Conservation (phyloP, 2,888 invertebrate species). For the Rhodophaea formosa region DNA sequence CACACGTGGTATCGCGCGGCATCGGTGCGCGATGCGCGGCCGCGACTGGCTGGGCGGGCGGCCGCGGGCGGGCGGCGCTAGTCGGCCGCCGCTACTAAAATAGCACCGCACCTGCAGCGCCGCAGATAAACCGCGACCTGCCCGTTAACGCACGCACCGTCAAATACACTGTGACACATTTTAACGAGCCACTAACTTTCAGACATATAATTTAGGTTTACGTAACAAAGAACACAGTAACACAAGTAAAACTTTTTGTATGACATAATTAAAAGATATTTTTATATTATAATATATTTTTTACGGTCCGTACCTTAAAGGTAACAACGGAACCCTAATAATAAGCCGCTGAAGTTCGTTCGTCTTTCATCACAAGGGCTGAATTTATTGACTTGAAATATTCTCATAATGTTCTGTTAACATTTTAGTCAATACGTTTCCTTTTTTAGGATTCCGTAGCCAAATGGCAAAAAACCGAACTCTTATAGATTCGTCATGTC, state of each 20-base stretch:
- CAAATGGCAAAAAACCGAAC: too few species aligned
- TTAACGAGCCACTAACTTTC: constrained; percentile 21
- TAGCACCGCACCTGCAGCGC: constrained; percentile 75
- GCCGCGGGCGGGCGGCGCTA: constrained; percentile 45
- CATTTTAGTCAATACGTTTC: too few species aligned
- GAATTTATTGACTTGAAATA: too few species aligned
- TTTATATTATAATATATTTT: too few species aligned
- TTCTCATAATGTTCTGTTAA: too few species aligned
- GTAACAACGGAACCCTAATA: too few species aligned
- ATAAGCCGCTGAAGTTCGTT: too few species aligned
- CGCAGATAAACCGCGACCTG: constrained; percentile 56
- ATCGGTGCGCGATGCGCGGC: constrained; percentile 40
- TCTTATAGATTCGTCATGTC: too few species aligned
- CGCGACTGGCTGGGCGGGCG: constrained; percentile 68
- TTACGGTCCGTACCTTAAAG: too few species aligned
- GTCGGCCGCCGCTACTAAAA: constrained; percentile 57
- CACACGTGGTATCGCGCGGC: constrained; percentile 34
- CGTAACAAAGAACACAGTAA: not conserved
- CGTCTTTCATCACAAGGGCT: too few species aligned
- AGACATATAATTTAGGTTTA: not conserved
- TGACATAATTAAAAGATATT: too few species aligned
- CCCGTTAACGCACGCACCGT: constrained; percentile 60
- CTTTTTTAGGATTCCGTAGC: too few species aligned
- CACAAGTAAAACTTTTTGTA: not conserved
- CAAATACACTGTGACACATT: constrained; percentile 56